A percentile compares a stretch with the other conserved stretches of the same genome.
Conservation (phyloP, 1,140 invertebrate genomes). For the Papilio aristodemus region DNA sequence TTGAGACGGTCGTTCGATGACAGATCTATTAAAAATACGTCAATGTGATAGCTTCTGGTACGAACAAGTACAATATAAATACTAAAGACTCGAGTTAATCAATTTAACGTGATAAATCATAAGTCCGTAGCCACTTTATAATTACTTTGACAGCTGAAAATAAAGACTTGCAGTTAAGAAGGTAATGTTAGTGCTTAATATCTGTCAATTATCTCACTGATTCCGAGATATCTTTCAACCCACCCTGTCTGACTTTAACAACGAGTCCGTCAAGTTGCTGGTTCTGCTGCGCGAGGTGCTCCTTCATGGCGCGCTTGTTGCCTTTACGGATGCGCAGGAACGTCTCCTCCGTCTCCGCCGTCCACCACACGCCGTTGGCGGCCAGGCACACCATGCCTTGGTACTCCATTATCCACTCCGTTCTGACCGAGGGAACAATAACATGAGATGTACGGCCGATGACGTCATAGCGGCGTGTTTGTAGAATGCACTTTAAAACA, state of each 20-base stretch:
- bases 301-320: constrained; percentile 92
- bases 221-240: constrained; percentile 2
- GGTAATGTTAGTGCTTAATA: too few relatives aligned
- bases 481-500: too few relatives aligned
- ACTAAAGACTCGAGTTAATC: too few relatives aligned
- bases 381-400: constrained; percentile 93
- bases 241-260: constrained; percentile 83
- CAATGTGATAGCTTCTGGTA: too few relatives aligned
- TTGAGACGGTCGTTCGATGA: constrained; percentile 91
- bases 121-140: too few relatives aligned
- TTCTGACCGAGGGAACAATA: too few relatives aligned
- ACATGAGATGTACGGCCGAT: neutral
- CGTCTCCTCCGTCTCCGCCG: constrained; percentile 94
- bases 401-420: constrained; percentile 93
- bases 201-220: too few relatives aligned
- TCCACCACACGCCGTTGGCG: constrained; percentile 96
- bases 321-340: constrained; percentile 89
- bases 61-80: too few relatives aligned
- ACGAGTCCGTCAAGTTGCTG: constrained; percentile 92
- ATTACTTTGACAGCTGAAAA: too few relatives aligned
- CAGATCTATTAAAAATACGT: constrained; percentile 79
- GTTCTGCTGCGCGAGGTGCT: constrained; percentile 90
- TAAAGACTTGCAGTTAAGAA: too few relatives aligned
- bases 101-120: too few relatives aligned
- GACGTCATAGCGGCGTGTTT: neutral